These are phyloP conservation scores for Megathymus violae DNA, from an alignment of 1,140 invertebrate genomes.

Conservation along the genomic window DNA sequence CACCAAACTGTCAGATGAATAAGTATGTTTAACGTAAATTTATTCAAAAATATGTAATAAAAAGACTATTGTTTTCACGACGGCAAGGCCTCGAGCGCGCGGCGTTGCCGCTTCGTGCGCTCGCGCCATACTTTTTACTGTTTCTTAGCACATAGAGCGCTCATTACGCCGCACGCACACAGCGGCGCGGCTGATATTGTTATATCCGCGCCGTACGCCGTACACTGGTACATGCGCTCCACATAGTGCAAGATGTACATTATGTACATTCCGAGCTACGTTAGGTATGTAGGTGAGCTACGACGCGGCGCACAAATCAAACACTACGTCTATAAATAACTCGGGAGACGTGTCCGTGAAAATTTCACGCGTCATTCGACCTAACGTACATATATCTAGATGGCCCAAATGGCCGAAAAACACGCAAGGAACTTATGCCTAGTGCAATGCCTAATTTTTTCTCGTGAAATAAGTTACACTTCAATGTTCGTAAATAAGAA, in stretches of 20 bases:
- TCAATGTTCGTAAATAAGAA: not conserved
- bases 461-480: not conserved
- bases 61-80: constrained; percentile 76
- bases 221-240: constrained; percentile 47
- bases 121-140: constrained; percentile 83
- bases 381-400: constrained; percentile 20
- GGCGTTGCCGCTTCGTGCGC: constrained; percentile 73
- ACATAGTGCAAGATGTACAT: constrained; percentile 75
- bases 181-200: constrained; percentile 65
- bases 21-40: constrained; percentile 31
- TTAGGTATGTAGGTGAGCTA: constrained; percentile 78
- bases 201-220: constrained; percentile 55
- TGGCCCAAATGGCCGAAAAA: constrained; percentile 6
- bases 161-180: constrained; percentile 79
- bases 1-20: not conserved
- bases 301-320: constrained; percentile 73
- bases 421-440: not conserved
- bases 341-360: constrained; percentile 71
- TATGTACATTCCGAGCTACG: constrained; percentile 56
- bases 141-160: constrained; percentile 80
- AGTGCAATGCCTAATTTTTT: too few species aligned
- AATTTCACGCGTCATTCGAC: constrained; percentile 51
- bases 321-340: constrained; percentile 78
- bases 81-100: constrained; percentile 64
- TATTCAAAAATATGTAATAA: constrained; percentile 64